phyloP scores from a whole-genome alignment of 1,140 invertebrate genomes.

The Zaprionus camerounensis region DNA sequence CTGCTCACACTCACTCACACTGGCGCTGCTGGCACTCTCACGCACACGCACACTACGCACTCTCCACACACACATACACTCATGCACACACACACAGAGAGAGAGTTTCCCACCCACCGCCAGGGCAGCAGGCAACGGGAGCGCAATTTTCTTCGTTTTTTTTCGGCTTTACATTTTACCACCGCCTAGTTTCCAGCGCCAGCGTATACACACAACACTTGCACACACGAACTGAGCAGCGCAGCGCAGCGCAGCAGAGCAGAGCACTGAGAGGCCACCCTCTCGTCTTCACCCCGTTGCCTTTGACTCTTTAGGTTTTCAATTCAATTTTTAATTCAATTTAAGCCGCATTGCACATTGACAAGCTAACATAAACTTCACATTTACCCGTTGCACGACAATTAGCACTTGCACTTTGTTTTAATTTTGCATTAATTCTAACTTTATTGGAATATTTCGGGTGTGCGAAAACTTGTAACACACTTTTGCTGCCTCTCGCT shows the following conservation, averaged over 20 bases:
- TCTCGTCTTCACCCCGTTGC: conserved; percentile 39
- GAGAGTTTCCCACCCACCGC: conserved; percentile 46
- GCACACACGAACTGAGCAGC: conserved; percentile 51
- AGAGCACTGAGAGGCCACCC: conserved; percentile 39
- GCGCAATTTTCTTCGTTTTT: conserved; percentile 67
- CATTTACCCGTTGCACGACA: conserved; percentile 69
- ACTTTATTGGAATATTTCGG: conserved; percentile 69
- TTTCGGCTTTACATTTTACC: conserved; percentile 74
- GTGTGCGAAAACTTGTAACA: conserved; percentile 71
- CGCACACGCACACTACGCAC: conserved; percentile 56
- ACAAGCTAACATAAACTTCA: conserved; percentile 26
- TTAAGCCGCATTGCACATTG: conserved; percentile 4
- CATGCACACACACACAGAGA: conserved; percentile 41
- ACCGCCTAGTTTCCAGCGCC: conserved; percentile 78
- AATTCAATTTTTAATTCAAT: conserved; percentile 29
- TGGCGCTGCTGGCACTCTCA: conserved; percentile 36
- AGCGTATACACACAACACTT: conserved; percentile 75
- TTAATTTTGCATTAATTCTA: conserved; percentile 50
- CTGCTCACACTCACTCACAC: conserved; percentile 47
- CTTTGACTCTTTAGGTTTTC: conserved; percentile 39
- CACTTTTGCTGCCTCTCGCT: conserved; percentile 69
- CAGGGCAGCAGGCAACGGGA: conserved; percentile 37
- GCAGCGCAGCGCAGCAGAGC: conserved; percentile 21
- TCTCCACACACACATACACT: conserved; percentile 58
- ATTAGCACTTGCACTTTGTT: conserved; percentile 62